Base-by-base conservation (phyloP, 1,140 invertebrate genomes). In the Oscheius sp. region DNA sequence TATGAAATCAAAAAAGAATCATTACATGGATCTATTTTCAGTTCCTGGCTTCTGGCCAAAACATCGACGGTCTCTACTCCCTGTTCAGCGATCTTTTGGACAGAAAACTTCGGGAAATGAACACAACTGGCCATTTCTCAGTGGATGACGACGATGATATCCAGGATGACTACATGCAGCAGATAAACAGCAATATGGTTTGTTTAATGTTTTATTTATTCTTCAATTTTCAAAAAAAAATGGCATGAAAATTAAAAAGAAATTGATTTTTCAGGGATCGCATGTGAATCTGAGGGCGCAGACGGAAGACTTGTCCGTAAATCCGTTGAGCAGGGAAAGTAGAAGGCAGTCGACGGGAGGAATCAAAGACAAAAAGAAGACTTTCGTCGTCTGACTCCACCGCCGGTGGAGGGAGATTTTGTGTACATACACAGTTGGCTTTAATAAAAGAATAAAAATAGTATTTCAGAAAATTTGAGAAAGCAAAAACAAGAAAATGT, bases 21-120 rank as follows among this genome's bases (percentile, higher is more conserved):
- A n/a, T n/a, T n/a, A n/a, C n/a, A n/a, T n/a, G 18, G n/a, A 59
- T 13, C 7, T 38, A 29, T 2, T 38, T 74, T 61, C 46, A 74
- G 72, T 74, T 68, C 38, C 55, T 74, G 72, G 35, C 38, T 32
- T 49, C 42, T 49, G 52, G 61, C 1, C 45, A 74, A 26, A 74
- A 74, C 55, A 68, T 68, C 23, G 72, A 74, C 38, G 46, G 49
- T 1, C 64, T 74, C 2, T 74, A 74, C 58, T 52, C 20, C n/a
- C 38, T 74, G 1, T 74, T 74, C 72, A 74, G 72, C 38, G 64
- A 74, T 45, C 42, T 74, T 23, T 34, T 74, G 28, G 72, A 74
- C 34, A 68, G 72, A 35, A 74, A 74, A 29, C 23, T 74, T 28
- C 29, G 36, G 10, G 72, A 74, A 68, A 68, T 74, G 32, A 68